Evolutionary conservation across 2,113 vertebrate species (phyloP).

Genomic region (Centropus unirufus): DNA sequence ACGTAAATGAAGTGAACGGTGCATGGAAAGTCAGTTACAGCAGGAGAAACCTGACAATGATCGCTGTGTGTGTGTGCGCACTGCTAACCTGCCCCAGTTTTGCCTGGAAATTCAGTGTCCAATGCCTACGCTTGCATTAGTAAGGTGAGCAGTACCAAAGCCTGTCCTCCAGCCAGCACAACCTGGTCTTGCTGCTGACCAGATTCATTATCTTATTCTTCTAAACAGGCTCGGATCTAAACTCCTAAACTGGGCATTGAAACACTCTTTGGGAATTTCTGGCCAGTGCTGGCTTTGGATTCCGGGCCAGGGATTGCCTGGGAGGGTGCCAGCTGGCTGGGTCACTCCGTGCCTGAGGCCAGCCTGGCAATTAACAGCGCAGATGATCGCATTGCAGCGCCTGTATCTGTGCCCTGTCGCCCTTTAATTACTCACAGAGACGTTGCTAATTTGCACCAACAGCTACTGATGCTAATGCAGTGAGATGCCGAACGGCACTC

Average conservation of each 20-base stretch:
- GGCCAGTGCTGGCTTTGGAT: background rate
- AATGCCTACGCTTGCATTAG: rapidly evolving
- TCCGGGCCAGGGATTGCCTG: background rate
- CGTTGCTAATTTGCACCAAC: background rate
- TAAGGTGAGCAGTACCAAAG: rapidly evolving
- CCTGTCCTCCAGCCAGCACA: background rate
- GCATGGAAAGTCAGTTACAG: background rate
- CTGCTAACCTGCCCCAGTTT: background rate
- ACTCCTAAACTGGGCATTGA: rapidly evolving
- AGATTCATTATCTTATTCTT: background rate
- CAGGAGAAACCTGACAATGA: background rate
- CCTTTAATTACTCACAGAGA: background rate
- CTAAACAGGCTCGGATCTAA: background rate
- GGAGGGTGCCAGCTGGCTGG: background rate
- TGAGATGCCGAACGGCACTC: background rate
- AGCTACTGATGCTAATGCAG: background rate
- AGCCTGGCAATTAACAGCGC: background rate
- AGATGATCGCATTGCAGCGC: background rate
- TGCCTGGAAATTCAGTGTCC: rapidly evolving
- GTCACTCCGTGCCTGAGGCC: background rate
- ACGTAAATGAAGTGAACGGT: background rate
- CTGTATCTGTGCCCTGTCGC: background rate
- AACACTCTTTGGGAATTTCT: background rate
- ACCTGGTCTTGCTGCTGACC: background rate
- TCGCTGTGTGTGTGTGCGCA: rapidly evolving